phyloP scores from a whole-genome alignment of 2,888 invertebrate genomes.

The Formica aserva region DNA sequence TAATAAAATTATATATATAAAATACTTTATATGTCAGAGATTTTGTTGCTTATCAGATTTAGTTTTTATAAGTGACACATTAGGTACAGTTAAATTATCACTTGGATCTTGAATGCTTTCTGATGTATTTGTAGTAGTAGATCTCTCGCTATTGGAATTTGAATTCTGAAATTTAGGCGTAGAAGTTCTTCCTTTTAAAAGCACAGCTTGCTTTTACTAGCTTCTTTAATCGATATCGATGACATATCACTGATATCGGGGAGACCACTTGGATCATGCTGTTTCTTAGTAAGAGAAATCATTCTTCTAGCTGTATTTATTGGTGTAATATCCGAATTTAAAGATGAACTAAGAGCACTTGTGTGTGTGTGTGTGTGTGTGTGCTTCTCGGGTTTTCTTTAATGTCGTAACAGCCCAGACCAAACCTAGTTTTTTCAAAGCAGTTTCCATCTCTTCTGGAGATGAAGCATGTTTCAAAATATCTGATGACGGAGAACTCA shows the following conservation, averaged over 20 bases:
- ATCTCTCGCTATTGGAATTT: slow-evolving; percentile 73
- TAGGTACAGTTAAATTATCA: slow-evolving; percentile 77
- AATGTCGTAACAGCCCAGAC: slow-evolving; percentile 90
- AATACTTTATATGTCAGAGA: slow-evolving; percentile 53
- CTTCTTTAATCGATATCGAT: slow-evolving; percentile 83
- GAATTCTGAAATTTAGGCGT: slow-evolving; percentile 82
- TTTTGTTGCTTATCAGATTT: slow-evolving; percentile 62
- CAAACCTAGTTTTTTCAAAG: slow-evolving; percentile 89
- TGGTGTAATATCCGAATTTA: slow-evolving; percentile 82
- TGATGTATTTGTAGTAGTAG: slow-evolving; percentile 71
- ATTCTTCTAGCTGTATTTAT: slow-evolving; percentile 77
- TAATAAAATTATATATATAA: slow-evolving; percentile 37
- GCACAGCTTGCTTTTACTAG: slow-evolving; percentile 83
- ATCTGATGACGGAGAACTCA: slow-evolving; percentile 80
- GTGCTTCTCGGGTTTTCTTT: slow-evolving; percentile 90
- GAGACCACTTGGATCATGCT: slow-evolving; percentile 72
- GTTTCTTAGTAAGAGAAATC: slow-evolving; percentile 80
- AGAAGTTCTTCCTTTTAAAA: slow-evolving; percentile 83
- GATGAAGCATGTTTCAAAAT: slow-evolving; percentile 77
- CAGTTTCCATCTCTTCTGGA: slow-evolving; percentile 88
- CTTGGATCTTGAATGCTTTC: slow-evolving; percentile 75
- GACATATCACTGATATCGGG: slow-evolving; percentile 84
- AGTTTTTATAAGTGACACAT: slow-evolving; percentile 73
- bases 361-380: no score
- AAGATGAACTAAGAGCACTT: slow-evolving; percentile 87